Evolutionary conservation across 2,113 vertebrate species (phyloP).

Genomic region (Saguinus imperator): DNA sequence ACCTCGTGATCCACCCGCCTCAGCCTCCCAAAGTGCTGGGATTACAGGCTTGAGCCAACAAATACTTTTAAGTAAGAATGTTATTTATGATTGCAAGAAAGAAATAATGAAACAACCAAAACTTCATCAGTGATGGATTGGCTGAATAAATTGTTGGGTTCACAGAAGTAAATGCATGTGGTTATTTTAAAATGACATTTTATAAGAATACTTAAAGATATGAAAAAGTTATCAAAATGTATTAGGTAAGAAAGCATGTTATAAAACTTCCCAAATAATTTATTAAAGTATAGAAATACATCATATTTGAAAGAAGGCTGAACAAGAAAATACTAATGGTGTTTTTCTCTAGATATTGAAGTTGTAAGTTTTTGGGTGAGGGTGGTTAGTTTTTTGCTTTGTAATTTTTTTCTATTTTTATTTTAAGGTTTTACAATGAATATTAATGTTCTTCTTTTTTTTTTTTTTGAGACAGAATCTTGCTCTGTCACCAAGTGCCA

Average conservation of each 20-base stretch:
- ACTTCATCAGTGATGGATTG: background rate
- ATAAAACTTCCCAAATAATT: background rate
- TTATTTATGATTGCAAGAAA: background rate
- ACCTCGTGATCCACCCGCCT: too few species aligned
- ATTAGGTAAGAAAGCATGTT: background rate
- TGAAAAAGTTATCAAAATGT: background rate
- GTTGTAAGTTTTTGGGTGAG: background rate
- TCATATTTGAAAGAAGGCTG: slow-evolving; percentile 25
- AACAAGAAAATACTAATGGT: background rate
- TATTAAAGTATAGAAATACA: background rate
- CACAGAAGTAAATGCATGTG: background rate
- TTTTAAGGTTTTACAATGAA: background rate
- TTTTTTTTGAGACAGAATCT: too few species aligned
- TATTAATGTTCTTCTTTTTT: background rate
- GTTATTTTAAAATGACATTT: slow-evolving; percentile 3
- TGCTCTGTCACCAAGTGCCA: too few species aligned
- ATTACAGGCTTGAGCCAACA: background rate
- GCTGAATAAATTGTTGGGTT: background rate
- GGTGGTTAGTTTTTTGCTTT: background rate
- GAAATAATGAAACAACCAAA: background rate
- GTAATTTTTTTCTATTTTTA: background rate
- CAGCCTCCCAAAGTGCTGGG: too few species aligned
- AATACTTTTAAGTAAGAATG: background rate
- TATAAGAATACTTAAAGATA: background rate
- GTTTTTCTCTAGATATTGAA: background rate